Percentiles rank a stretch among this genome's conserved stretches.
These are phyloP conservation scores for Heliothis peltigera DNA, from an alignment of 2,888 invertebrate species.

Conservation along the genomic window DNA sequence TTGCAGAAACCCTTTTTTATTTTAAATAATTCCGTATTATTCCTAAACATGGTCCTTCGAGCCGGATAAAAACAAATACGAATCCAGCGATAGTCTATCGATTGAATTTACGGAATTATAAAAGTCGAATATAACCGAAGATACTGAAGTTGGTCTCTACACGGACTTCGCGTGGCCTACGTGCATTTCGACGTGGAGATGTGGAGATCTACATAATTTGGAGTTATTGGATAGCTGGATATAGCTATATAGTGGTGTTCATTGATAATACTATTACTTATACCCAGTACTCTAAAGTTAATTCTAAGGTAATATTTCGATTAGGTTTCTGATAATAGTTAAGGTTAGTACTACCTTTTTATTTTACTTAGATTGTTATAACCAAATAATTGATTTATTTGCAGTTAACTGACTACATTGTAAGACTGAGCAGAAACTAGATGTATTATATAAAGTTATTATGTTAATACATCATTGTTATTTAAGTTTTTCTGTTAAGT, in stretches of 20 bases:
- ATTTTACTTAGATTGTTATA: not conserved
- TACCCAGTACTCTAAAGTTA: conserved; percentile 6
- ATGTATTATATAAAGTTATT: not conserved
- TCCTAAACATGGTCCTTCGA: conserved; percentile 9
- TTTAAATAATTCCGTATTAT: too few relatives aligned
- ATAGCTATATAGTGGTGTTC: conserved; percentile 3
- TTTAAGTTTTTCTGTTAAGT: not conserved
- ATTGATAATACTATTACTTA: not conserved
- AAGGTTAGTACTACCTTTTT: not conserved
- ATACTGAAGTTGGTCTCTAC: not conserved
- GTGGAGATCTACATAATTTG: not conserved
- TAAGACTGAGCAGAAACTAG: not conserved
- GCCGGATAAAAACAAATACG: not conserved
- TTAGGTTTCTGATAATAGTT: not conserved
- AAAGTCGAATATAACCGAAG: too few relatives aligned
- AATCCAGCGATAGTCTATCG: not conserved
- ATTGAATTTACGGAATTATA: not conserved
- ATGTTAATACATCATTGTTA: not conserved
- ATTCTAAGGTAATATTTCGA: conserved; percentile 5
- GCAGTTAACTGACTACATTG: not conserved
- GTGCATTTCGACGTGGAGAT: not conserved
- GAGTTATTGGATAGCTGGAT: conserved; percentile 4
- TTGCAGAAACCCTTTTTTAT: too few relatives aligned
- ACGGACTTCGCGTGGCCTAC: not conserved
- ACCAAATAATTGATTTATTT: not conserved